phyloP scores from a whole-genome alignment of 2,113 vertebrate species.

The Tetrao urogallus region DNA sequence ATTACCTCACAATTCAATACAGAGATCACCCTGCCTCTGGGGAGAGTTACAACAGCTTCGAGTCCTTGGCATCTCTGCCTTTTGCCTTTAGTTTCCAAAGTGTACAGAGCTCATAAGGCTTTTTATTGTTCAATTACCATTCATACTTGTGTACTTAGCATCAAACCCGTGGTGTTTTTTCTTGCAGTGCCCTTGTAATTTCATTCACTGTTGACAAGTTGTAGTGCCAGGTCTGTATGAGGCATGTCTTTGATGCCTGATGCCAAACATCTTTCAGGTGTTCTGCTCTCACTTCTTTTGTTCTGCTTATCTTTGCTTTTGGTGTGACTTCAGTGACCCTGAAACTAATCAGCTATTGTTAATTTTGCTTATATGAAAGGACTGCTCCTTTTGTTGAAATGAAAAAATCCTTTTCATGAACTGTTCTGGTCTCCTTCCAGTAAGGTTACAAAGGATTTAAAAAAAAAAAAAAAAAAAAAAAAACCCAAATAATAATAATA shows the following conservation, averaged over 20 bases:
- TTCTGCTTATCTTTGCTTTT: constrained; percentile 55
- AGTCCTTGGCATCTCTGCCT: neutral
- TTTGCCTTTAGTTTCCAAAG: neutral
- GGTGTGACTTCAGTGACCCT: constrained; percentile 26
- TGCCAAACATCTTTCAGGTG: constrained; percentile 25
- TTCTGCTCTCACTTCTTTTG: neutral
- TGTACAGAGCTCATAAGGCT: neutral
- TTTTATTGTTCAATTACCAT: neutral
- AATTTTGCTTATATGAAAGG: neutral
- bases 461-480: neutral
- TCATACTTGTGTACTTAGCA: neutral
- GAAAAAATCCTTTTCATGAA: neutral
- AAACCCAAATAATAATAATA: too few relatives aligned
- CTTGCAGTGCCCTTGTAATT: constrained; percentile 66
- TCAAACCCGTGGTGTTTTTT: constrained; percentile 43
- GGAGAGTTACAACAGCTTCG: neutral
- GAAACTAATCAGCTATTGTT: neutral
- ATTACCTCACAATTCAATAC: neutral
- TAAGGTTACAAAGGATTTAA: neutral
- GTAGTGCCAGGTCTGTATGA: constrained; percentile 65
- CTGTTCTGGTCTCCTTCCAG: neutral
- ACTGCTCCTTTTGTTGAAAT: neutral
- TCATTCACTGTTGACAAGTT: constrained; percentile 70
- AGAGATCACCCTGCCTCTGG: neutral
- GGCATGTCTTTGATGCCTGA: constrained; percentile 53